A percentile compares a stretch with the other conserved stretches of the same genome.
Conservation (phyloP, 35 echinoderm and acorn worm genomes). For the Strongylocentrotus purpuratus region DNA sequence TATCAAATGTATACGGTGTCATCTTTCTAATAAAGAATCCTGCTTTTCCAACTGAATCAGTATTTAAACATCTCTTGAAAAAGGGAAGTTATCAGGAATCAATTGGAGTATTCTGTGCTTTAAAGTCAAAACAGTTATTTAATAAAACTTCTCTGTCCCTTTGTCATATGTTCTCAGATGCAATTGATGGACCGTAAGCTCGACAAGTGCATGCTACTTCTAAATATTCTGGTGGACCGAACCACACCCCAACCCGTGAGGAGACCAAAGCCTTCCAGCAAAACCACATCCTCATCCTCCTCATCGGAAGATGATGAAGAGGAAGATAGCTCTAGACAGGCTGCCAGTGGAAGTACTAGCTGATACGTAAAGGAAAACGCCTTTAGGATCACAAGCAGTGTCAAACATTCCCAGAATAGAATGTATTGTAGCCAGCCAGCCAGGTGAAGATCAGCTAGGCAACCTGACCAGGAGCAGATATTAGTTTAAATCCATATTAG, state of each 20-base stretch:
- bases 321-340: background rate
- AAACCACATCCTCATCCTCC: background rate
- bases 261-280: constrained; percentile 8
- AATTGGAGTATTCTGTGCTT: background rate
- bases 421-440: too few relatives aligned
- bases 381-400: background rate
- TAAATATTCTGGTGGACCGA: constrained; percentile 62
- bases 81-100: too few relatives aligned
- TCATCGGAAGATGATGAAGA: constrained; percentile 4
- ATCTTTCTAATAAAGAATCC: too few relatives aligned
- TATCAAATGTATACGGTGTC: too few relatives aligned
- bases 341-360: background rate
- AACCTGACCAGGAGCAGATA: too few relatives aligned
- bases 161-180: constrained; percentile 36
- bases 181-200: constrained; percentile 81
- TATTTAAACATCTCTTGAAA: too few relatives aligned
- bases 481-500: too few relatives aligned
- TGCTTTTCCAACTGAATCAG: too few relatives aligned
- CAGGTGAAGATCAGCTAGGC: too few relatives aligned
- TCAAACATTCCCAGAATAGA: too few relatives aligned
- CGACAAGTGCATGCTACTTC: constrained; percentile 68
- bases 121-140: background rate
- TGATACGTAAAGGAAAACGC: background rate
- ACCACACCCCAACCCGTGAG: constrained; percentile 49
- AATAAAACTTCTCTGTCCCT: background rate